Evolutionary conservation across 2,797 vertebrate genomes (phyloP).

Genomic region (Sebastes umbrosus): DNA sequence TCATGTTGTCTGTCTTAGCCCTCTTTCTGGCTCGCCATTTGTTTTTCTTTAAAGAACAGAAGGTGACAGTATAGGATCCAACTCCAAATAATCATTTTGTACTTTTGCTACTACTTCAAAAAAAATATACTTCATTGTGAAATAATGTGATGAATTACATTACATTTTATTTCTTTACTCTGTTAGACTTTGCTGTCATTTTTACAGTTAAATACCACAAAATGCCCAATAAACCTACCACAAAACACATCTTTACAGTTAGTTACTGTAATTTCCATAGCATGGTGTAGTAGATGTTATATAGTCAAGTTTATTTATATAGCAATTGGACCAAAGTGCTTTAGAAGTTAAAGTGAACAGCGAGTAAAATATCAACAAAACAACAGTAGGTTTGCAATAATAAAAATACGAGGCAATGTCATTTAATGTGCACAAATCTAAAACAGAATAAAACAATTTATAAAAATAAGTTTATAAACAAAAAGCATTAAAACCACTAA

Average conservation of each 20-base stretch:
- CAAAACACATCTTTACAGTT: neutral
- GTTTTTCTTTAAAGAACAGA: neutral
- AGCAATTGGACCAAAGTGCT: too few species aligned
- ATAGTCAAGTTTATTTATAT: too few species aligned
- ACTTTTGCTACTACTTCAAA: too few species aligned
- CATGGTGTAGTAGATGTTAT: neutral
- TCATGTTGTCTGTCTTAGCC: constrained; percentile 83
- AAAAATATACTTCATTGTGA: neutral
- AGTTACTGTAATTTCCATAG: neutral
- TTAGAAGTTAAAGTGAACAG: too few species aligned
- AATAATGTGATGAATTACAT: neutral
- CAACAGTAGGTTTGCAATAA: too few species aligned
- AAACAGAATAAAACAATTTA: too few species aligned
- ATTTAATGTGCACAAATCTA: too few species aligned
- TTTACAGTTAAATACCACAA: neutral
- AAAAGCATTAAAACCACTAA: too few species aligned
- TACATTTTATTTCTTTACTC: neutral
- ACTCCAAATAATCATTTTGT: too few species aligned
- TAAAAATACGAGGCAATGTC: too few species aligned
- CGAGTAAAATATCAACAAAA: too few species aligned
- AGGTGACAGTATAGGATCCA: neutral
- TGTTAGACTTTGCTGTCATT: neutral
- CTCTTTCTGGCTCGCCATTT: constrained; percentile 42
- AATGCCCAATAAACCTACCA: neutral
- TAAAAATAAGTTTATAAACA: too few species aligned